Evolutionary conservation across 2,113 vertebrate species (phyloP), one percentile per base, ranked within the genome.

Genomic region (Ceyx cyanopectus): DNA sequence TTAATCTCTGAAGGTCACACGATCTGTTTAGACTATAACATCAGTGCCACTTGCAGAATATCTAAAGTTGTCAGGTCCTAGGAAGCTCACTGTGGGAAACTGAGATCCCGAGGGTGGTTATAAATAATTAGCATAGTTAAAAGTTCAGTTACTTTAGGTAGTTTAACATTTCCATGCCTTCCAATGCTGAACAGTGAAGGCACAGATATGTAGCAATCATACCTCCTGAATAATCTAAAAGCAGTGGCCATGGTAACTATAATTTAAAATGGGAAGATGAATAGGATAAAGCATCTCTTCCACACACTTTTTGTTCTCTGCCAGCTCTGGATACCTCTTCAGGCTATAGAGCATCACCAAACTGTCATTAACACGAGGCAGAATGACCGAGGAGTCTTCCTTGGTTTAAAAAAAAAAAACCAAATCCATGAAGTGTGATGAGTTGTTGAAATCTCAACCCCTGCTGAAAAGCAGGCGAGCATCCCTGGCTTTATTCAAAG

Each of bases 1-100:
- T 98, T 98, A 98, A 98, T 98, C 98, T 98, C 97, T 97, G 97
- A 98, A 98, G 98, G 98, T 98, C 98, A 97, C 93, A 96, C 97
- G 51, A 97, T 96, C 97, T 98, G 97, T 97, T 98, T 98, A 98
- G 98, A 97, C 96, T 97, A 90, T 97, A 97, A 97, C 97, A 97
- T 91, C 26, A 15, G 96, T 97, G 97, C 95, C 98, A 97, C 97
- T 97, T 92, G 94, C 97, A 97, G 97, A 97, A 98, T 96, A 97
- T 96, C 97, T 97, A 95, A 98, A 98, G 96, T 98, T 97, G 97
- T 92, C 96, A 97, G 97, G 96, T 95, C 96, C 95, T 95, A 74
- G 95, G 90, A 93, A 97, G 96, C 96, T 97, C 90, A 62, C 96
- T 65, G 91, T 95, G 94, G 96, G 97, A 97, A 97, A 96, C 95